Evolutionary conservation across 2,888 invertebrate genomes (phyloP).

Genomic region (Tetrapedia diversipes): DNA sequence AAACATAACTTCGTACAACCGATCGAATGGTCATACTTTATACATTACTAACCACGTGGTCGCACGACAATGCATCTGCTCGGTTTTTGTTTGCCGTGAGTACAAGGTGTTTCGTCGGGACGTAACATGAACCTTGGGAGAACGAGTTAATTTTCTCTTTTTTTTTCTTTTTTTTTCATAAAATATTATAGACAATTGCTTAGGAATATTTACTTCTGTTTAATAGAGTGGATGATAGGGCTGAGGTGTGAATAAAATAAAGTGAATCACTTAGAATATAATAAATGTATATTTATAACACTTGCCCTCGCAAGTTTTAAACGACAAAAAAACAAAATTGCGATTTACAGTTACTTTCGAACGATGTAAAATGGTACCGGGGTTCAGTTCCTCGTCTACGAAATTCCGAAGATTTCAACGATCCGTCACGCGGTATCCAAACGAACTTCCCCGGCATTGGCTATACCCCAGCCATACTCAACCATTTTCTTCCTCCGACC

Average conservation of each 20-base stretch:
- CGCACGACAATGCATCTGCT: constrained; percentile 22
- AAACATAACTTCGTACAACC: constrained; percentile 50
- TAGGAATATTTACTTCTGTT: background rate
- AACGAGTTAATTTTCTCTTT: background rate
- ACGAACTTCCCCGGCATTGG: background rate
- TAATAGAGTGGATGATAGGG: too few species aligned
- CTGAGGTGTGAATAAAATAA: too few species aligned
- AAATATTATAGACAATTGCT: too few species aligned
- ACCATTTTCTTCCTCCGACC: too few species aligned
- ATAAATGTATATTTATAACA: too few species aligned
- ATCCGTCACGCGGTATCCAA: constrained; percentile 19
- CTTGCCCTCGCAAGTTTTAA: too few species aligned
- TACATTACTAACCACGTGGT: constrained; percentile 40
- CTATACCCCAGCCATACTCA: too few species aligned
- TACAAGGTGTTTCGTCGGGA: background rate
- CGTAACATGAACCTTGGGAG: background rate
- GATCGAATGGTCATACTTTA: constrained; percentile 47
- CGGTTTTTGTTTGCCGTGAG: background rate
- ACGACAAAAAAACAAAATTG: too few species aligned
- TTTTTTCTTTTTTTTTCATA: too few species aligned
- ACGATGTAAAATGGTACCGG: background rate
- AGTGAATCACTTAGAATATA: too few species aligned
- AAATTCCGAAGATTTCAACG: constrained; percentile 26
- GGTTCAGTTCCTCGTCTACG: background rate
- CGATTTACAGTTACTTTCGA: background rate